Evolutionary conservation across 2,888 invertebrate species (phyloP).

Genomic region (Helicoverpa assulta): DNA sequence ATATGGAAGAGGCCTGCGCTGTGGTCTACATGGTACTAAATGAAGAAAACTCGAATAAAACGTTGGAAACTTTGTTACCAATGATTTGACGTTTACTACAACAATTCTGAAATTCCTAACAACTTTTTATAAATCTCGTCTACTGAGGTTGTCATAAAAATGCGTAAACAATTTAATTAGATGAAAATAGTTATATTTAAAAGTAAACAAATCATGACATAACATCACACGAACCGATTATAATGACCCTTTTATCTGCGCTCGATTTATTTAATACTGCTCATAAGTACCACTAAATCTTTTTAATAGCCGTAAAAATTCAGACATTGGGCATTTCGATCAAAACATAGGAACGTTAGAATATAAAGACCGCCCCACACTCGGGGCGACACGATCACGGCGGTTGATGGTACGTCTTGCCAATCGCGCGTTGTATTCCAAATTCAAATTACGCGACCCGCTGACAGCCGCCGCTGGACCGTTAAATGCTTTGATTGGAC

Average conservation of each 20-base stretch:
- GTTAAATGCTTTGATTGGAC: constrained; percentile 69
- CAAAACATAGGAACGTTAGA: constrained; percentile 47
- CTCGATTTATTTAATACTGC: constrained; percentile 60
- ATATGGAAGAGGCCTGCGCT: too few relatives aligned
- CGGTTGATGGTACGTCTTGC: constrained; percentile 59
- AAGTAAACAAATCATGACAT: constrained; percentile 32
- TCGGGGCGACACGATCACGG: constrained; percentile 43
- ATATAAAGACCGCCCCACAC: constrained; percentile 68
- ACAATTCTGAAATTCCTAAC: too few relatives aligned
- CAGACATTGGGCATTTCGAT: constrained; percentile 58
- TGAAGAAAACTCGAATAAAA: too few relatives aligned
- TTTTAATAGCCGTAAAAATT: constrained; percentile 62
- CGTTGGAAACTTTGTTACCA: too few relatives aligned
- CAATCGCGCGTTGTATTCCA: constrained; percentile 71
- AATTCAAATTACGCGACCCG: constrained; percentile 68
- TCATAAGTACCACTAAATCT: constrained; percentile 62
- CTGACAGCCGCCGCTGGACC: constrained; percentile 61
- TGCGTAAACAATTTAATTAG: constrained; percentile 12
- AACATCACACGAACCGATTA: constrained; percentile 50
- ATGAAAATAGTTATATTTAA: constrained; percentile 27
- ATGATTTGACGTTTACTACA: too few relatives aligned
- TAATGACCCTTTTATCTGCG: constrained; percentile 61
- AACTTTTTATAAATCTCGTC: too few relatives aligned
- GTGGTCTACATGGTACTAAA: too few relatives aligned
- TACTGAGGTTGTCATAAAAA: constrained; percentile 3